Evolutionary conservation across 2,797 vertebrate genomes (phyloP).

Genomic region (Girardinus metallicus): DNA sequence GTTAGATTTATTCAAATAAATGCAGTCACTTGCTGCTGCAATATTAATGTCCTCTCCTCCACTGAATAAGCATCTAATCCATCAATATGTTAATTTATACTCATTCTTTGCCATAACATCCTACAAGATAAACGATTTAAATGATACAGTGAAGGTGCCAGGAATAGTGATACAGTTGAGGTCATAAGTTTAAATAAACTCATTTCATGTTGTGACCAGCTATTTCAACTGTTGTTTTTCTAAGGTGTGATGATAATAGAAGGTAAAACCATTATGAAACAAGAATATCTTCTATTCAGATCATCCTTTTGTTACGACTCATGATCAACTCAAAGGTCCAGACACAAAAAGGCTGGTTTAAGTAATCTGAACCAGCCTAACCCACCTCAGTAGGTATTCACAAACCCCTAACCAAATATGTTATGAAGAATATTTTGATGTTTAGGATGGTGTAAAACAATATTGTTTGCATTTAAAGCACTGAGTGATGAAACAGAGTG

Average conservation of each 20-base stretch:
- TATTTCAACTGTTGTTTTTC: background rate
- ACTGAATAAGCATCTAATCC: slow-evolving; percentile 9
- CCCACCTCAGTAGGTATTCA: background rate
- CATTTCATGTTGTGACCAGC: background rate
- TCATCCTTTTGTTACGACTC: background rate
- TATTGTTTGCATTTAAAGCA: background rate
- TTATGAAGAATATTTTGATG: background rate
- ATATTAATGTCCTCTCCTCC: background rate
- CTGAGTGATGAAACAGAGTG: background rate
- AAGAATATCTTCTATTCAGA: background rate
- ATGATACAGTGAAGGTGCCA: background rate
- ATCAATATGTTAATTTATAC: background rate
- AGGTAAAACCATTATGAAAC: background rate
- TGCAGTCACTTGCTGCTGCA: slow-evolving; percentile 3
- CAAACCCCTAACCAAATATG: background rate
- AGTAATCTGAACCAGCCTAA: background rate
- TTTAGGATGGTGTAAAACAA: background rate
- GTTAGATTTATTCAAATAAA: slow-evolving; percentile 11
- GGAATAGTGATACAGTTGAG: background rate
- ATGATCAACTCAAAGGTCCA: background rate
- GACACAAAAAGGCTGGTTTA: background rate
- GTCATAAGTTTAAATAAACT: slow-evolving; percentile 4
- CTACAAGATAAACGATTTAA: background rate
- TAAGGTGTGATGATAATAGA: background rate
- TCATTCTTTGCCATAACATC: slow-evolving; percentile 5